phyloP scores from a whole-genome alignment of 2,113 vertebrate genomes.

The Gallinago undulata region DNA sequence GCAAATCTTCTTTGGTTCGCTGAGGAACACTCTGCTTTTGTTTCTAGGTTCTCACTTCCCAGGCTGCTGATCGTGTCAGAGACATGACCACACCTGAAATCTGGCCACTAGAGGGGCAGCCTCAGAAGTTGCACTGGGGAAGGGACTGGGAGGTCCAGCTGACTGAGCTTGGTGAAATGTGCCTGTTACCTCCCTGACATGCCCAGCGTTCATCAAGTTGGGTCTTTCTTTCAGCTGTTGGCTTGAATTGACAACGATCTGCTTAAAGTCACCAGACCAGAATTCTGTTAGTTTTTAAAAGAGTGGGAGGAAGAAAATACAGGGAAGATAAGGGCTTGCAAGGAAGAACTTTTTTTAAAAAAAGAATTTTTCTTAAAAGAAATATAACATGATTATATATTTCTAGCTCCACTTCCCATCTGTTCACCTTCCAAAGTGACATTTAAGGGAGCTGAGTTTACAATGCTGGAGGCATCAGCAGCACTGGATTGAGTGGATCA shows the following conservation, averaged over 20 bases:
- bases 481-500: conserved; percentile 51
- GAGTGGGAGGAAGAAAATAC: not conserved
- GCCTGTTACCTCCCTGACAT: not conserved
- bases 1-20: not conserved
- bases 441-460: conserved; percentile 32
- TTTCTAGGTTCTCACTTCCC: not conserved
- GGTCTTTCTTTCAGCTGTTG: not conserved
- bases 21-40: not conserved
- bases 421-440: conserved; percentile 27
- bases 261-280: not conserved
- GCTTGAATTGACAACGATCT: not conserved
- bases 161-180: not conserved
- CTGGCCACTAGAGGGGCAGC: not conserved
- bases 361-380: not conserved
- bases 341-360: not conserved
- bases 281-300: not conserved
- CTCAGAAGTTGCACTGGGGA: not conserved
- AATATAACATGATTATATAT: not conserved
- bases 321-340: not conserved
- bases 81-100: accelerated
- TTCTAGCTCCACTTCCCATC: conserved; percentile 44
- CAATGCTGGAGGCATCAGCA: conserved; percentile 35
- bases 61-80: not conserved
- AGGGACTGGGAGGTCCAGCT: not conserved
- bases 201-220: accelerated